Base-by-base conservation (phyloP, 2,113 vertebrate genomes). In the Anarrhichthys ocellatus region DNA sequence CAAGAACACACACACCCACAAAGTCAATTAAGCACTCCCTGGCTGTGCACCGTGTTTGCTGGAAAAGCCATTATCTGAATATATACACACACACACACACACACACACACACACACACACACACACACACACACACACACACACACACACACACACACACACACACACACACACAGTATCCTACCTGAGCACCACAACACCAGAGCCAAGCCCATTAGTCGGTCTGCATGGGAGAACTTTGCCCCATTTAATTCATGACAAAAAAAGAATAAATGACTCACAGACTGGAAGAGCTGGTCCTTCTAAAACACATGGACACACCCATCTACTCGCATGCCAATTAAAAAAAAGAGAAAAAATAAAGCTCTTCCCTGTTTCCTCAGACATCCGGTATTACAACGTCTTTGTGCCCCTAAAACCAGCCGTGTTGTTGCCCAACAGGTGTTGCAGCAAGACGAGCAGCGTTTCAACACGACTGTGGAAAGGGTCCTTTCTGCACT, bases 1-100 rank as follows among this genome's bases (percentile, higher is more conserved):
- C 4, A 56, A 50, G 65, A 62, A 67, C 61, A 77, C 59, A 62
- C 82, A 80, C 81, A 74, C 88, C 91, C 89, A 87, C 52, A 90
- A 94, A 92, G 92, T 94, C 88, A 94, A 94, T 87, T 71, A 87
- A 83, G 77, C 90, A 87, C 90, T 82, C 91, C 89, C 77, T 50
- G 27, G n/a, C 65, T 44, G 72, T 7, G 29, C 20, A 66, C 68
- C 8, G 42, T 36, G 38, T 89, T 90, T 80, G 73, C 66, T 89
- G 74, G 29, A 80, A 17, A 29, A 82, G 0, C 78, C 62, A 81
- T 82, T 73, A 73, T 22, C 67, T 77, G 27, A 82, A 73, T 73
- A 66, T 61, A 32, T 6, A 34, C 48, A 62, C 32, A 62, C 59
- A 32, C 32, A 29, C 29, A 34, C 24, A 29, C 11, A 17, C 48